Conservation (phyloP, 1,140 invertebrate species). For the Pseudomyrmex flavicornis region DNA sequence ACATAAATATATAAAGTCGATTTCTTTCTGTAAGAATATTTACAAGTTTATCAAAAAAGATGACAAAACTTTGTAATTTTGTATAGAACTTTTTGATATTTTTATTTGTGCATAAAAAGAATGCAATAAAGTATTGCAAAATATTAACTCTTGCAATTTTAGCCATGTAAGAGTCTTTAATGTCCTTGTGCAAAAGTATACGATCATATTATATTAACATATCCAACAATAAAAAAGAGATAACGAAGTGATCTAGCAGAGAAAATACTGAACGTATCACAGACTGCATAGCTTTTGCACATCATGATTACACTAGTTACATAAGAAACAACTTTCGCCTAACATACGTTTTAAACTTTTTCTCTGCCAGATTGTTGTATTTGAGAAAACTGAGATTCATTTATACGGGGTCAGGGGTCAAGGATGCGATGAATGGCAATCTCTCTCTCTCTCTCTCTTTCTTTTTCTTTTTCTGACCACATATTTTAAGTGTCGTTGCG, state of each 20-base stretch:
- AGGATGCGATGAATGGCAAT: constrained; percentile 7
- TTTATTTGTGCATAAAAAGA: not conserved
- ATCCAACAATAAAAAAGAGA: constrained; percentile 20
- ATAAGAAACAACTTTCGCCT: constrained; percentile 38
- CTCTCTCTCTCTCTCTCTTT: not conserved
- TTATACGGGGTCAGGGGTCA: constrained; percentile 41
- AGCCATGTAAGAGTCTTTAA: not conserved
- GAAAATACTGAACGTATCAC: constrained; percentile 26
- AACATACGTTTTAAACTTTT: constrained; percentile 22
- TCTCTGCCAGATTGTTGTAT: constrained; percentile 17
- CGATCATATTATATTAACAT: constrained; percentile 4
- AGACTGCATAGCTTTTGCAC: constrained; percentile 19
- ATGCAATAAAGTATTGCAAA: constrained; percentile 17
- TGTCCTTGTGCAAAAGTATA: not conserved
- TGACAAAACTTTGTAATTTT: too few species aligned
- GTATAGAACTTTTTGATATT: not conserved
- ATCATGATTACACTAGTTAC: constrained; percentile 9
- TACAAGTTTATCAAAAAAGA: too few species aligned
- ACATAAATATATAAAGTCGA: too few species aligned
- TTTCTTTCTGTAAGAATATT: too few species aligned
- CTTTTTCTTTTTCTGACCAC: not conserved
- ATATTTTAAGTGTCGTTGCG: constrained; percentile 8
- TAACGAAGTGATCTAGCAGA: constrained; percentile 24
- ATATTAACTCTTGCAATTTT: not conserved
- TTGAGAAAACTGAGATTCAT: constrained; percentile 53